Evolutionary conservation across 2,888 invertebrate species (phyloP), one percentile per base, ranked within the genome.

Genomic region (Clusia tigrina): DNA sequence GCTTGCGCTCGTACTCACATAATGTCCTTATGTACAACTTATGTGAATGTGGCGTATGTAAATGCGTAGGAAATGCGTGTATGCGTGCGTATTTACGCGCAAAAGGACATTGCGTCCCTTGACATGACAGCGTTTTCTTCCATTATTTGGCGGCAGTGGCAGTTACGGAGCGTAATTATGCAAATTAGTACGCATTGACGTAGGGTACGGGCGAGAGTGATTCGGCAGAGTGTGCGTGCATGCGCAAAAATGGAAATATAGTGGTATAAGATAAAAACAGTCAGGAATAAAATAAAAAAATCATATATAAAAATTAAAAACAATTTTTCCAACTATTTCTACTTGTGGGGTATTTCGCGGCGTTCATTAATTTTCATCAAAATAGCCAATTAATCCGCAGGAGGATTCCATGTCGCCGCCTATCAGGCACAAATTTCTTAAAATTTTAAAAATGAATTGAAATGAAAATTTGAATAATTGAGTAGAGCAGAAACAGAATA

Each of bases 51-150:
- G 22, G 22, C 22, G 48, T 15, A 3, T 48, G 22, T 48, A 22
- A 20, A 20, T 48, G 22, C 15, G 48, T 17, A 42, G 42, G 42
- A 42, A 42, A 42, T 42, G 42, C 5, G 22, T 22, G 48, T 32
- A 32, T 32, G 32, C 32, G 32, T 48, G 48, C 22, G 48, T 48
- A 20, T 22, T 48, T 48, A 48, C 20, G 48, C 48, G 22, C 22
- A 77, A 71, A 76, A 71, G 74, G 76, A 77, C 74, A 74, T 56
- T 69, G 75, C 77, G 77, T 67, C 74, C 74, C 77, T 71, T 48
- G 18, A 9, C n/a, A 15, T 3, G n/a, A 42, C 9, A 3, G 12
- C 3, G 9, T 42, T 42, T 42, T 5, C 42, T 42, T 42, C 3
- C 12, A 15, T 42, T 42, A 15, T 42, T 42, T 15, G 20, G 42